phyloP scores from a whole-genome alignment of 2,113 vertebrate species.

The Pelecanoides urinatrix region DNA sequence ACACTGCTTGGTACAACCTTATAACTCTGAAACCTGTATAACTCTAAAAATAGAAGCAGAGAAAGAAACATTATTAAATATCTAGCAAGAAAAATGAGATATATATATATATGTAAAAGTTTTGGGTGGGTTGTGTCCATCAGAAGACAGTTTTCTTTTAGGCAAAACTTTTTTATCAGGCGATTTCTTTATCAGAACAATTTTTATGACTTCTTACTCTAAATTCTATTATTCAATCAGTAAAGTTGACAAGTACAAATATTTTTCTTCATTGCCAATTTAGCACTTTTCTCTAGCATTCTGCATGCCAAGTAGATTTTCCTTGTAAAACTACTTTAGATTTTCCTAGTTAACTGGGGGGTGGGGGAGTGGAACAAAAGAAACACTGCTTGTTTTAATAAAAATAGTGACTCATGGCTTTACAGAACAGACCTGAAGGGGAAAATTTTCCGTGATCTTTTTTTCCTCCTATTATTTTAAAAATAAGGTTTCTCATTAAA shows the following conservation, averaged over 20 bases:
- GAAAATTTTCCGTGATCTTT: not conserved
- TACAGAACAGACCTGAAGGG: not conserved
- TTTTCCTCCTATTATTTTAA: not conserved
- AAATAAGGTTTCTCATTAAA: not conserved
- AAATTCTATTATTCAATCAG: conserved; percentile 17
- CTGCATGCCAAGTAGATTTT: not conserved
- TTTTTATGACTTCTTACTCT: conserved; percentile 19
- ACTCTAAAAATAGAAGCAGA: not conserved
- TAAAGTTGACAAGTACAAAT: conserved; percentile 22
- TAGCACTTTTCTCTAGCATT: not conserved
- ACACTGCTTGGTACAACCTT: not conserved
- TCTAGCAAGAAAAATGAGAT: not conserved
- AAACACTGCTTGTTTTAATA: not conserved
- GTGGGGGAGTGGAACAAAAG: not conserved
- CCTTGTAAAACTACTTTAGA: not conserved
- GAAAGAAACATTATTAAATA: not conserved
- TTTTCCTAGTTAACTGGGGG: not conserved
- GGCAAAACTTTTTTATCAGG: not conserved
- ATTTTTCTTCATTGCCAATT: conserved; percentile 2
- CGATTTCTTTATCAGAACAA: not conserved
- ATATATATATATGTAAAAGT: not conserved
- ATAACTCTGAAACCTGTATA: no score
- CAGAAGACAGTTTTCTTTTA: not conserved
- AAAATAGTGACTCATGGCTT: not conserved
- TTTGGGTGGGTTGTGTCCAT: not conserved